These are phyloP conservation scores for Antheraea pernyi DNA, from an alignment of 1,140 invertebrate genomes.

Conservation along the genomic window DNA sequence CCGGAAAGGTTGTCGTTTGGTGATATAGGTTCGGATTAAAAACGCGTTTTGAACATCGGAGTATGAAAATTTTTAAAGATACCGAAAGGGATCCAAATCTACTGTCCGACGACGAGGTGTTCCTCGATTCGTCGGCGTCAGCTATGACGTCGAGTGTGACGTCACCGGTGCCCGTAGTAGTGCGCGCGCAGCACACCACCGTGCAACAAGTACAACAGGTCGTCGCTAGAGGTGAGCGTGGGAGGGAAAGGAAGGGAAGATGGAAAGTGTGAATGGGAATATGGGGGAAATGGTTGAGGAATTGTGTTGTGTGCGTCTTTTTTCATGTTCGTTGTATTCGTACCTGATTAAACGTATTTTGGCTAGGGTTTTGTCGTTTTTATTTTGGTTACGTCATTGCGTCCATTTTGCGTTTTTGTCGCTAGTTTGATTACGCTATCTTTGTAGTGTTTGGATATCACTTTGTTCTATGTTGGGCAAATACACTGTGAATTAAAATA, in stretches of 20 bases:
- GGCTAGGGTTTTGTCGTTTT: not conserved
- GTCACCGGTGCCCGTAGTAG: conserved; percentile 16
- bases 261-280: not conserved
- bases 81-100: conserved; percentile 43
- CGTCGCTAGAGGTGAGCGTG: conserved; percentile 33
- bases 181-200: conserved; percentile 18
- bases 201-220: conserved; percentile 34
- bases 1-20: too few species aligned
- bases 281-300: not conserved
- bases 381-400: not conserved
- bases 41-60: not conserved
- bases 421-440: not conserved
- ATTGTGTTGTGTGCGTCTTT: not conserved
- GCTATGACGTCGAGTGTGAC: conserved; percentile 23
- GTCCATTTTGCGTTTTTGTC: not conserved
- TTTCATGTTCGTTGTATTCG: not conserved
- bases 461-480: not conserved
- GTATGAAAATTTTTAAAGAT: not conserved
- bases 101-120: conserved; percentile 60
- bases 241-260: too few species aligned
- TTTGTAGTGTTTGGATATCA: not conserved
- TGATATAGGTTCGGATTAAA: too few species aligned
- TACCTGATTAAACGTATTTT: not conserved
- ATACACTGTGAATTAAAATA: too few species aligned
- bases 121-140: conserved; percentile 47